phyloP scores from a whole-genome alignment of 2,888 invertebrate species.

The Hetaerina titia region DNA sequence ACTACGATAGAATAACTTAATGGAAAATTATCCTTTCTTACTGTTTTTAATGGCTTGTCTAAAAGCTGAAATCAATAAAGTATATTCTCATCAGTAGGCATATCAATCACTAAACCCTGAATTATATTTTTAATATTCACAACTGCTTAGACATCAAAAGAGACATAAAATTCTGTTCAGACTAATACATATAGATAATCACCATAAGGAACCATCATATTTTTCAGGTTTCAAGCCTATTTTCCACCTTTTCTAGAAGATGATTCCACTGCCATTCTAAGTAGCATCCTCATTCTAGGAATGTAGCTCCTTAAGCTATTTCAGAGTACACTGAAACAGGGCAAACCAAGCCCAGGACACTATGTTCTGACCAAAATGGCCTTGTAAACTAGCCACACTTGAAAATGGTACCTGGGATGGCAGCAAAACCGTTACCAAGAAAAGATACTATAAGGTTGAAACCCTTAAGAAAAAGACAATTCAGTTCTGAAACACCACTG shows the following conservation, averaged over 20 bases:
- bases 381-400: background rate
- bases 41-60: slow-evolving; percentile 66
- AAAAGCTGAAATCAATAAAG: slow-evolving; percentile 52
- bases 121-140: background rate
- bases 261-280: background rate
- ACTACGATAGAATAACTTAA: slow-evolving; percentile 57
- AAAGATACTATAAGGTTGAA: background rate
- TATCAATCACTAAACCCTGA: background rate
- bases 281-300: background rate
- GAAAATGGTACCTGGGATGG: background rate
- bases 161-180: background rate
- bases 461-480: background rate
- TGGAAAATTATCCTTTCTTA: slow-evolving; percentile 59
- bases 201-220: background rate
- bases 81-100: slow-evolving; percentile 54
- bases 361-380: background rate
- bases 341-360: background rate
- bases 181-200: background rate
- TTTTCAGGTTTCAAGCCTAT: background rate
- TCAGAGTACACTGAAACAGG: background rate
- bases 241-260: background rate
- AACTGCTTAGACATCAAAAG: background rate
- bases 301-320: background rate
- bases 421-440: background rate
- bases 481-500: background rate